Evolutionary conservation across 2,888 invertebrate genomes (phyloP), one percentile per base, ranked within the genome.

Genomic region (Platycheirus rosarum): DNA sequence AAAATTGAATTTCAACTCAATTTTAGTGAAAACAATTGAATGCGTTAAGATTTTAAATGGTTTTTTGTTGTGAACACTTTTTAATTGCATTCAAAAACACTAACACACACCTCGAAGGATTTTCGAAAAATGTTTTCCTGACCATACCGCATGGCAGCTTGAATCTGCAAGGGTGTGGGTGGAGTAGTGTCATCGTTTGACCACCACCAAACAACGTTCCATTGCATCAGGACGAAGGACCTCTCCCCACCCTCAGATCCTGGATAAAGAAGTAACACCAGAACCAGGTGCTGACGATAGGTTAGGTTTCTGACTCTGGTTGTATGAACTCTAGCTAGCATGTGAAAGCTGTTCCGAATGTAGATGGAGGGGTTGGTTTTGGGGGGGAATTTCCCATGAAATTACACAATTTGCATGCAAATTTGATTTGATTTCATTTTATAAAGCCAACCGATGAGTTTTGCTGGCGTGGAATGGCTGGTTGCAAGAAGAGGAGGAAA

Each of bases 321-420:
- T 26, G 3, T 20, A 51, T 69, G 32, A 40, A 51, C 37, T 32
- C 26, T 26, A 1, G 11, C 16, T 44, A 8, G 49, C 57, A 60
- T 35, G 32, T 37, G 40, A 3, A 35, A 60, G 40, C 26, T 23
- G 23, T 14, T 13, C 1, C 1, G 8, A 8, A 7, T 14, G 20
- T 8, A n/a, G 60, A n/a, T 14, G 42, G 13, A 7, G 51, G 18
- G 60, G 20, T n/a, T 32, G 23, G n/a, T n/a, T n/a, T n/a, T n/a
- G n/a, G n/a, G n/a, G n/a, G 32, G 70, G 65, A 46, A 71, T 66
- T 70, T 71, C 76, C 76, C 70, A 76, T 80, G 60, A 80, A 80
- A 80, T 76, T 80, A 76, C 80, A 80, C 76, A 80, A 80, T 80
- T 80, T 80, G 70, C 76, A 80, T 80, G 62, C 70, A 80, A 76